These are phyloP conservation scores for Ophraella communa DNA, from an alignment of 2,888 invertebrate genomes.

Conservation along the genomic window DNA sequence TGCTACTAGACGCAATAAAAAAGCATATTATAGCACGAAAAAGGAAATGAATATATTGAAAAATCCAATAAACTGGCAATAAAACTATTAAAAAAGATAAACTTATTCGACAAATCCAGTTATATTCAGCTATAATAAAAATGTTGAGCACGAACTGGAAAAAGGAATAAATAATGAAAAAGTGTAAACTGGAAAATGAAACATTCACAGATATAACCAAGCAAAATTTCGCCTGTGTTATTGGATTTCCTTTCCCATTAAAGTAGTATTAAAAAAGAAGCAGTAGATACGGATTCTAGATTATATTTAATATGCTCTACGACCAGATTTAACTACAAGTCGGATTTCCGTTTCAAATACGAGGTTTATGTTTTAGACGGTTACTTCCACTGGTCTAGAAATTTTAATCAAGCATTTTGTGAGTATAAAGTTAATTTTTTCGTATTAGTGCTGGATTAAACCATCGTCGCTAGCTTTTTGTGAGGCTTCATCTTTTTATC, in stretches of 20 bases:
- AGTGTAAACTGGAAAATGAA: conserved; percentile 1
- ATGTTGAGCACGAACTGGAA: background rate
- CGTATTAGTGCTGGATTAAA: too few species aligned
- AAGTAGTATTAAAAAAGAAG: conserved; percentile 27
- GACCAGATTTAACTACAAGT: conserved; percentile 24
- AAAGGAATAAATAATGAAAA: background rate
- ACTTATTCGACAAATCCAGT: too few species aligned
- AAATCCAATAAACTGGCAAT: too few species aligned
- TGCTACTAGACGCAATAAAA: too few species aligned
- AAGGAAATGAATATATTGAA: too few species aligned
- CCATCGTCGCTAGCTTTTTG: too few species aligned
- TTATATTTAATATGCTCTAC: conserved; percentile 28
- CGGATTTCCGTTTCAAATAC: conserved; percentile 16
- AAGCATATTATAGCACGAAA: too few species aligned
- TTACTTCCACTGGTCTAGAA: background rate
- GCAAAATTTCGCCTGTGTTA: conserved; percentile 14
- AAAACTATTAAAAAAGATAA: too few species aligned
- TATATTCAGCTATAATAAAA: background rate
- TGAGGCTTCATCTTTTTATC: too few species aligned
- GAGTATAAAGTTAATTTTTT: too few species aligned
- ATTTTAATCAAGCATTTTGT: background rate
- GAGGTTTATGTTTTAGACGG: background rate
- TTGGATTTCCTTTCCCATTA: conserved; percentile 28
- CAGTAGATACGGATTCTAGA: conserved; percentile 23
- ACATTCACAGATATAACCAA: conserved; percentile 1